Evolutionary conservation across 2,113 vertebrate species (phyloP).

Genomic region (Lamprotornis superbus): DNA sequence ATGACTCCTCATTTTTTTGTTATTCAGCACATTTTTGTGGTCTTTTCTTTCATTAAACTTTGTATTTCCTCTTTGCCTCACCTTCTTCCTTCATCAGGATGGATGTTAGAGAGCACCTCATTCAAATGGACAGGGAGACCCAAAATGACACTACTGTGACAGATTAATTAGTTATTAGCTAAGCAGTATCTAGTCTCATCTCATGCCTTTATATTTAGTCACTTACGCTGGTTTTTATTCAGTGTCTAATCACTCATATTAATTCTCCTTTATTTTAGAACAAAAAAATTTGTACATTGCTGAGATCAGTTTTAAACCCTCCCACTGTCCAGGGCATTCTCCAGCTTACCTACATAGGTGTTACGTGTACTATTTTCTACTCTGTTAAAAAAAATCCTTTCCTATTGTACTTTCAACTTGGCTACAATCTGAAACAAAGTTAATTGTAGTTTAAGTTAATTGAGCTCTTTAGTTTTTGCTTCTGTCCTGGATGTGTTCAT

Average conservation of each 20-base stretch:
- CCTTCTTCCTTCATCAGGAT: neutral
- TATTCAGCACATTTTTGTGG: conserved; percentile 44
- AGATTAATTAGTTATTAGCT: neutral
- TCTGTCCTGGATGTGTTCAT: neutral
- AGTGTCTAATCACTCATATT: neutral
- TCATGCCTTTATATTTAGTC: neutral
- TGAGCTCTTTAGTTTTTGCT: neutral
- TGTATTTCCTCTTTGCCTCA: neutral
- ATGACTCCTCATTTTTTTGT: conserved; percentile 28
- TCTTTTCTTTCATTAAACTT: neutral
- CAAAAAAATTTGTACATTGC: neutral
- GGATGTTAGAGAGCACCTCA: neutral
- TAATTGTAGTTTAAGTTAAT: neutral
- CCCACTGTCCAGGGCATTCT: too few relatives aligned
- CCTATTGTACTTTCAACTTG: neutral
- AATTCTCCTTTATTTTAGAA: neutral
- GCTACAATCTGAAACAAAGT: neutral
- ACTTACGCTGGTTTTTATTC: neutral
- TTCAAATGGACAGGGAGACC: neutral
- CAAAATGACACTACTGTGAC: neutral
- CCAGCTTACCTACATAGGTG: neutral
- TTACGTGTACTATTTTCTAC: neutral
- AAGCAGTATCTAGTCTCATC: neutral
- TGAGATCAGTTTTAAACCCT: neutral
- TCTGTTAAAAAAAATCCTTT: neutral